Base-by-base conservation (phyloP, 2,797 vertebrate genomes). In the Argyrosomus regius region DNA sequence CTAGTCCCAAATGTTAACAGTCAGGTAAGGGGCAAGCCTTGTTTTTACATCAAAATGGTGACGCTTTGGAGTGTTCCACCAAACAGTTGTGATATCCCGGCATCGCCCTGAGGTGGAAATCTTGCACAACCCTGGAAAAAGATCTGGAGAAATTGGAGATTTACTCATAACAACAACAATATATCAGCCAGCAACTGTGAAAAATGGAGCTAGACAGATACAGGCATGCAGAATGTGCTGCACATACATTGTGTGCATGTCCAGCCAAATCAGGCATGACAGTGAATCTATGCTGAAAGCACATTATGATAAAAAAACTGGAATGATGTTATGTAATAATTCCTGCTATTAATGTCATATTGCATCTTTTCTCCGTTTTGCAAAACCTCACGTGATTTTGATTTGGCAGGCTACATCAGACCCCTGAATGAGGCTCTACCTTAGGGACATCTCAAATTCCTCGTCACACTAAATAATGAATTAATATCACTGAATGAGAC, bases 381-480 rank as follows among this genome's bases (percentile, higher is more conserved):
- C 5, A 45, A 53, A 4, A 18, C 43, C 28, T 41, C 35, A 28
- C 3, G 0, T 70, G 61, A 45, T 52, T 17, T 46, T 57, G 14
- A 22, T 45, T 28, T 67, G 31, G 49, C 71, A 60, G 60, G 52
- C 52, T 4, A 1, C 41, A 24, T 26, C 58, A 39, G 63, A 59
- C 35, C 4, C 35, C 17, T 11, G 17, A 65, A 56, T 39, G 13
- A 31, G 22, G 16, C 78, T 63, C 66, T 16, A 26, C 63, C 53
- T 56, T 4, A 12, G 22, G 28, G 64, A 39, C 24, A 7, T 78
- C 87, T 90, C 75, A 43, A 60, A 86, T 89, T 89, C 73, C 88
- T 66, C 24, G 5, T 84, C 82, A 72, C 66, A 20, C 75, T 92
- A 88, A 93, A 91, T 91, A 94, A 94, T 92, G 67, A 82, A 92